A percentile compares a stretch with the other conserved stretches of the same genome.
Evolutionary conservation across 2,888 invertebrate genomes (phyloP).

Genomic region (Podotricha telesiphe): DNA sequence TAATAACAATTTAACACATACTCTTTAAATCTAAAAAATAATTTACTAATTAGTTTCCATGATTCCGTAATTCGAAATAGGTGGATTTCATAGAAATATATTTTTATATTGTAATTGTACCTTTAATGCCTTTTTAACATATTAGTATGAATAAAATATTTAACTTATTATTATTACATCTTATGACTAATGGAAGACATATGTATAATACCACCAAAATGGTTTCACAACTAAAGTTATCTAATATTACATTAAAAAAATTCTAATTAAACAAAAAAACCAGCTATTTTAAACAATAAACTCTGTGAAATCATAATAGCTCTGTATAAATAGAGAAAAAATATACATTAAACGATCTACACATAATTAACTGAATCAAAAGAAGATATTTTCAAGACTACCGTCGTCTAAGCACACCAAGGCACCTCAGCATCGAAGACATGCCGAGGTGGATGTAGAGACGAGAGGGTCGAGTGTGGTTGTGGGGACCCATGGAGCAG

Average conservation of each 20-base stretch:
- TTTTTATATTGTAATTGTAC: neutral
- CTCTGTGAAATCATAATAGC: too few relatives aligned
- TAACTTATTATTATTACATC: neutral
- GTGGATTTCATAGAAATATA: neutral
- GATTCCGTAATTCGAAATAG: neutral
- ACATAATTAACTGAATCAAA: neutral
- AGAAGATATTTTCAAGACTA: neutral
- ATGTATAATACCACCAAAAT: neutral
- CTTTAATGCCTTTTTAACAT: conserved; percentile 9
- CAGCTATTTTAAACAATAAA: too few relatives aligned
- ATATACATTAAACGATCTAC: neutral
- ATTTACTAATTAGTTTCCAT: conserved; percentile 9
- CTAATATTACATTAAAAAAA: neutral
- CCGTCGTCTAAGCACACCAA: conserved; percentile 68
- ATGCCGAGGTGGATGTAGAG: conserved; percentile 68
- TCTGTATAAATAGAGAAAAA: neutral
- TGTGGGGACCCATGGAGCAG: conserved; percentile 88
- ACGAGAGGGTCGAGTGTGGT: conserved; percentile 65
- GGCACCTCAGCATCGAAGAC: conserved; percentile 78
- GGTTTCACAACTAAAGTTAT: neutral
- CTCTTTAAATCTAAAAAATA: neutral
- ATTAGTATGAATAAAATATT: conserved; percentile 3
- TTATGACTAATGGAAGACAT: conserved; percentile 36
- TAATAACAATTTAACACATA: neutral
- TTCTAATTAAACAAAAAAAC: too few relatives aligned